Conservation (phyloP, 2,797 vertebrate species). For the Galago senegalensis region DNA sequence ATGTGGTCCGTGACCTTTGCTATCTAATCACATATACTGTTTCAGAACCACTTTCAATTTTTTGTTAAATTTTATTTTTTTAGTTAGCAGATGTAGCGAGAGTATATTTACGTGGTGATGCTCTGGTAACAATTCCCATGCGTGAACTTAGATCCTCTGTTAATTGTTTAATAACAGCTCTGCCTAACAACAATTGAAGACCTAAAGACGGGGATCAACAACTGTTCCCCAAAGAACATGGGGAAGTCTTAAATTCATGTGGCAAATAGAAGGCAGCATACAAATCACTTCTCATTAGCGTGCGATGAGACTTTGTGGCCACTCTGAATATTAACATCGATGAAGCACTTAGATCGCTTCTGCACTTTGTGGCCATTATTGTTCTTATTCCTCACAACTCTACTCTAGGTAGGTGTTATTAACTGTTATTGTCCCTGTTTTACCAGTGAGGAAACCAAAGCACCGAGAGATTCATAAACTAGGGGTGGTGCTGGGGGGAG, state of each 20-base stretch:
- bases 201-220: conserved; percentile 66
- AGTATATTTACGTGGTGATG: not conserved
- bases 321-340: conserved; percentile 39
- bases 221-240: conserved; percentile 57
- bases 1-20: not conserved
- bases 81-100: conserved; percentile 9
- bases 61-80: not conserved
- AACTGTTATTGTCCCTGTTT: not conserved
- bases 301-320: not conserved
- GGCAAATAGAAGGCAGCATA: not conserved
- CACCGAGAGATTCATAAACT: not conserved
- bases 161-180: conserved; percentile 78
- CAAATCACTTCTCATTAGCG: conserved; percentile 71
- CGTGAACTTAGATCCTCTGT: conserved; percentile 52
- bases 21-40: not conserved
- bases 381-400: not conserved
- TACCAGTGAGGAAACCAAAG: conserved; percentile 50
- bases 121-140: not conserved
- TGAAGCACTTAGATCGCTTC: not conserved
- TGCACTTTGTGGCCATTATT: not conserved
- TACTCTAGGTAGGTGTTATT: not conserved
- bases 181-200: conserved; percentile 58
- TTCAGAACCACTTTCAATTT: not conserved
- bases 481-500: not conserved
- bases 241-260: conserved; percentile 66